phyloP scores from a whole-genome alignment of 1,140 invertebrate species.

The Papilio polytes region DNA sequence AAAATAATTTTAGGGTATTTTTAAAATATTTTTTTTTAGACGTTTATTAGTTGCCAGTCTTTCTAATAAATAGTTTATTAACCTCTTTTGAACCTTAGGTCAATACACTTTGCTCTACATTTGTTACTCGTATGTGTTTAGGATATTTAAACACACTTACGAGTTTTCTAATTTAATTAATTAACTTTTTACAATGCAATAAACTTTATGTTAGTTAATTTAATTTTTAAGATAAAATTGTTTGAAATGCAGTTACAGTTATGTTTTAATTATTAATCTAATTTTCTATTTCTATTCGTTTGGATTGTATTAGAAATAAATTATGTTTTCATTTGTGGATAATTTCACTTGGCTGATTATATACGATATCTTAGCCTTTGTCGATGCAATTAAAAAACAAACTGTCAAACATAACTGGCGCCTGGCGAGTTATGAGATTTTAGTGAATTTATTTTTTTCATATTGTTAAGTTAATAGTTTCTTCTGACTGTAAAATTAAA shows the following conservation, averaged over 20 bases:
- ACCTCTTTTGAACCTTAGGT: slow-evolving; percentile 66
- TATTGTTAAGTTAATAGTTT: neutral
- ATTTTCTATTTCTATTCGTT: neutral
- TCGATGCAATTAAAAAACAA: neutral
- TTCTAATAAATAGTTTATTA: slow-evolving; percentile 46
- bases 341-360: neutral
- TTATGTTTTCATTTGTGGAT: neutral
- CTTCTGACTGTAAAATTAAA: neutral
- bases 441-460: neutral
- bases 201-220: no score
- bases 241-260: neutral
- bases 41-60: slow-evolving; percentile 30
- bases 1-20: slow-evolving; percentile 61
- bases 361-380: neutral
- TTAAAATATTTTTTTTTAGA: slow-evolving; percentile 45
- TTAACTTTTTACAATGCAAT: neutral
- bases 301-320: neutral
- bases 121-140: neutral
- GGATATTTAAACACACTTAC: neutral
- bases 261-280: neutral
- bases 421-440: no score
- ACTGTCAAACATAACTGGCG: neutral
- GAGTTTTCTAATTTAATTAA: neutral
- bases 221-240: neutral
- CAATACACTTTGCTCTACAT: slow-evolving; percentile 42